phyloP scores from a whole-genome alignment of 2,113 vertebrate species.

The Oreotrochilus melanogaster region DNA sequence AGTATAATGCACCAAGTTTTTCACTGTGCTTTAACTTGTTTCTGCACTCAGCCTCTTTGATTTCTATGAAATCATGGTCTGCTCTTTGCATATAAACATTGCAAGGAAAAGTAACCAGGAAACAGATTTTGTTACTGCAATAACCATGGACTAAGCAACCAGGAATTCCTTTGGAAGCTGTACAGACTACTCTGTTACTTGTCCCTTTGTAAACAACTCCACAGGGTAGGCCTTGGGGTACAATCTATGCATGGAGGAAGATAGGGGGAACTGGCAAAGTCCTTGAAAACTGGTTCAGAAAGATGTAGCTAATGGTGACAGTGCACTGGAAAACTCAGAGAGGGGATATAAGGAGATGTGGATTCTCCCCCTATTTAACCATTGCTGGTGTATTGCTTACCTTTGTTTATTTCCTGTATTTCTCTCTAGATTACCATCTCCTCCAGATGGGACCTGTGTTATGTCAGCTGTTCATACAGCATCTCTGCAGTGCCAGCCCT shows the following conservation, averaged over 20 bases:
- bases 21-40: background rate
- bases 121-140: background rate
- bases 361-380: background rate
- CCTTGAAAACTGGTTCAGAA: background rate
- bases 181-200: background rate
- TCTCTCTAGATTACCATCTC: background rate
- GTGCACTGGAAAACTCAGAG: background rate
- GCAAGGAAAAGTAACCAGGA: background rate
- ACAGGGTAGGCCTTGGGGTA: background rate
- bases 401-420: background rate
- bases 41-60: background rate
- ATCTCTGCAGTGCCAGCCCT: background rate
- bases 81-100: background rate
- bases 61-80: background rate
- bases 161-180: slow-evolving; percentile 22
- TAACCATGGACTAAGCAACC: background rate
- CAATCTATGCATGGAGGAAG: background rate
- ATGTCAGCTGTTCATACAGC: background rate
- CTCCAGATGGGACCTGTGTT: background rate
- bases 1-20: background rate
- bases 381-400: background rate
- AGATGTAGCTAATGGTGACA: background rate
- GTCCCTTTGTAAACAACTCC: background rate
- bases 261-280: background rate
- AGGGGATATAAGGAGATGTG: accelerated